Evolutionary conservation across 1,140 invertebrate species (phyloP), one percentile per base, ranked within the genome.

Genomic region (Macrobrachium nipponense): DNA sequence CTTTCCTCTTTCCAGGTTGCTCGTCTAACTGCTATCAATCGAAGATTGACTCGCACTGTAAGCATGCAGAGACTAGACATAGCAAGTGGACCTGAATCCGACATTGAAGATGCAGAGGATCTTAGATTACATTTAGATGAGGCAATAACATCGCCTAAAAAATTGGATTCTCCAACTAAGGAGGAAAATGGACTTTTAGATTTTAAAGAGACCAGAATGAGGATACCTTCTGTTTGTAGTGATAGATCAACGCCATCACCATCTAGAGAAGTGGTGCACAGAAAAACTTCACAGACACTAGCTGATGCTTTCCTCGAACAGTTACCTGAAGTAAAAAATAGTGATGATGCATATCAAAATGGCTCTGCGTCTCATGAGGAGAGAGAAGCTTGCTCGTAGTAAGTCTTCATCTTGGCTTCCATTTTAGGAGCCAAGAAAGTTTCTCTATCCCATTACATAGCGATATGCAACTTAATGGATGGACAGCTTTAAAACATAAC

Each of bases 301-400:
- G 88, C 81, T 20, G 88, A 89, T 77, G 88, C 88, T 36, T 89
- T 89, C 82, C 75, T 89, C 20, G 88, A 89, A 66, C 88, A 89
- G 86, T 75, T 89, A 51, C 88, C 88, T 20, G 88, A 89, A 64
- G 88, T 89, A 14, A 85, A 60, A 76, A 43, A 43, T 44, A 58
- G 43, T 23, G 64, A 77, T 15, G 80, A 87, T 23, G 23, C 82
- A 36, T 62, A 76, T 62, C 82, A 80, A 43, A 88, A 88, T 70
- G 87, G 87, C 60, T 88, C 82, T 17, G 78, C 82, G n/a, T 72
- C 87, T 18, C 58, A 81, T 20, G 77, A 80, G 43, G 87, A 87
- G 73, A 81, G 73, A 76, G 70, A 78, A 44, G 78, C 85, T 58
- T 87, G 79, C 51, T 81, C 76, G 79, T 87, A 80, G 80, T 36